Conservation (phyloP, 2,888 invertebrate species). For the Matsumyia berberina region DNA sequence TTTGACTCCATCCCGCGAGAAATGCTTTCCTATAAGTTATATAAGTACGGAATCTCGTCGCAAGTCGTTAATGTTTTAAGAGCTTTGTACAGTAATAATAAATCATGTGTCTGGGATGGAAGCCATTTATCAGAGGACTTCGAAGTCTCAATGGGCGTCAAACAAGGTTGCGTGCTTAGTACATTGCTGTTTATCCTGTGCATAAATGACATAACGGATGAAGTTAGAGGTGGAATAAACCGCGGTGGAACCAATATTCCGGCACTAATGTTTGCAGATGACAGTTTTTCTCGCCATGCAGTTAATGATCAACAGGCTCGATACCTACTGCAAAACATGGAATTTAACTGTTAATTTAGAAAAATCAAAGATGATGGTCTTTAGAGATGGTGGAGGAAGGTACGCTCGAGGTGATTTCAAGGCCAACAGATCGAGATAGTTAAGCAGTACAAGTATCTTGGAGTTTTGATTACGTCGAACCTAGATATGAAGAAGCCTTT, state of each 20-base stretch:
- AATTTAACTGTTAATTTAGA: neutral
- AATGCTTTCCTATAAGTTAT: neutral
- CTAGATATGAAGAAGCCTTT: neutral
- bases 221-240: constrained; percentile 5
- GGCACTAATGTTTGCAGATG: neutral
- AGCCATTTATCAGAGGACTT: neutral
- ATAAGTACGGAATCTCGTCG: neutral
- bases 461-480: neutral
- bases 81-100: neutral
- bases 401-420: neutral
- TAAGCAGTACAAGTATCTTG: neutral
- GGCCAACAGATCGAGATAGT: neutral
- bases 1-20: neutral
- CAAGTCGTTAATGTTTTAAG: neutral
- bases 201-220: constrained; percentile 11
- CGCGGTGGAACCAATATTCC: too few relatives aligned
- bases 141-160: neutral
- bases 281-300: neutral
- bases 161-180: neutral
- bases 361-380: constrained; percentile 3
- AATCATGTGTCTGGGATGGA: neutral
- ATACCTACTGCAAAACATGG: neutral
- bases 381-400: neutral
- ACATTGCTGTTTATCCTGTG: neutral
- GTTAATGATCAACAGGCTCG: constrained; percentile 20